Evolutionary conservation across 2,797 vertebrate species (phyloP).

Genomic region (Spatula clypeata): DNA sequence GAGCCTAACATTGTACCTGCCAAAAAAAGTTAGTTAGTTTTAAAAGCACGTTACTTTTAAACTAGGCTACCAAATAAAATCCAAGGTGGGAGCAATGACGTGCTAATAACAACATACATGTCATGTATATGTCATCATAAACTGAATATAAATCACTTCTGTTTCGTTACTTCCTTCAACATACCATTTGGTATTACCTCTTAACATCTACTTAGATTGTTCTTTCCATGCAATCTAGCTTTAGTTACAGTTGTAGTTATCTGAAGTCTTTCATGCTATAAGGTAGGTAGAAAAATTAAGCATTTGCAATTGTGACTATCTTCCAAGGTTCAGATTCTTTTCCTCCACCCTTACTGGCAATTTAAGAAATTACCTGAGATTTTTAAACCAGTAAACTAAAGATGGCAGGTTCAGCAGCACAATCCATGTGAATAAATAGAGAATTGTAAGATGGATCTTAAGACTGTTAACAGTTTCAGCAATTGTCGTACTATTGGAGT

Average conservation of each 20-base stretch:
- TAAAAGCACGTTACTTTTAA: not conserved
- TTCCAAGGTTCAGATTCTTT: not conserved
- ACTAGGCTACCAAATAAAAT: not conserved
- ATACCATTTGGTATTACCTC: not conserved
- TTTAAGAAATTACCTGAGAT: slow-evolving; percentile 88
- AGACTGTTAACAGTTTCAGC: slow-evolving; percentile 88
- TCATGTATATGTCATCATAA: not conserved
- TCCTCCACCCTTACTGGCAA: not conserved
- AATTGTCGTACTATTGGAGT: slow-evolving; percentile 58
- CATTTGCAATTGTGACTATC: not conserved
- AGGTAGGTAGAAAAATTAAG: not conserved
- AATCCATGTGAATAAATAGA: slow-evolving; percentile 88
- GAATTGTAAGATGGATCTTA: slow-evolving; percentile 89
- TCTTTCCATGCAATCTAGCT: too few species aligned
- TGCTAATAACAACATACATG: not conserved
- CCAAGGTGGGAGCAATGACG: not conserved
- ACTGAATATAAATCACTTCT: not conserved
- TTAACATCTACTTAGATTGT: not conserved
- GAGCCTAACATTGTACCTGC: slow-evolving; percentile 90
- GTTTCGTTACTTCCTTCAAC: not conserved
- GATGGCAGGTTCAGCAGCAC: slow-evolving; percentile 90
- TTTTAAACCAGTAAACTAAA: slow-evolving; percentile 93
- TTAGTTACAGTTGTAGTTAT: not conserved
- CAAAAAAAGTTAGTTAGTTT: not conserved
- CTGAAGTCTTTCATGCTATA: not conserved